These are phyloP conservation scores for Jordanella pulchra DNA, from an alignment of 2,797 vertebrate genomes.

Conservation along the genomic window DNA sequence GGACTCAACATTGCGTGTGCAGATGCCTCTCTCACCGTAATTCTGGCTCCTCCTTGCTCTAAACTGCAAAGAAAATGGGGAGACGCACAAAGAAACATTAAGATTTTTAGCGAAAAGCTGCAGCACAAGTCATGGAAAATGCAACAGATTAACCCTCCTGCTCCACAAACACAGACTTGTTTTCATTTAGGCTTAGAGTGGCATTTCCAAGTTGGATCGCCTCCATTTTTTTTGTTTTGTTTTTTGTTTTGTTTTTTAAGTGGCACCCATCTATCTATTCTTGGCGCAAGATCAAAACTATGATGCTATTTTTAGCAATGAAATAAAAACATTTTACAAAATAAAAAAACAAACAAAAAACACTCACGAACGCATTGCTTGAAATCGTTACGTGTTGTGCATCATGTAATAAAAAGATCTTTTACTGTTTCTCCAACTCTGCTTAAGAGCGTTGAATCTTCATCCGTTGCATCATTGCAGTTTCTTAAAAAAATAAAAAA, in stretches of 20 bases:
- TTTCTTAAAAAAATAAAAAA: slow-evolving; percentile 48
- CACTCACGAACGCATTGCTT: slow-evolving; percentile 91
- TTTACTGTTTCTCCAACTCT: slow-evolving; percentile 80
- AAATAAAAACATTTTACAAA: slow-evolving; percentile 63
- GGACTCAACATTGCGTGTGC: slow-evolving; percentile 56
- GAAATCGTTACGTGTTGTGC: slow-evolving; percentile 88
- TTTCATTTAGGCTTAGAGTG: slow-evolving; percentile 81
- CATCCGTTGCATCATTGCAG: slow-evolving; percentile 85
- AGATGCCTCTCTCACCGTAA: slow-evolving; percentile 75
- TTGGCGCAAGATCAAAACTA: slow-evolving; percentile 96
- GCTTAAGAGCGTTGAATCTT: slow-evolving; percentile 78
- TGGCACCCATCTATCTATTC: slow-evolving; percentile 98
- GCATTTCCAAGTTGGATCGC: slow-evolving; percentile 91
- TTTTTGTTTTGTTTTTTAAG: slow-evolving; percentile 79
- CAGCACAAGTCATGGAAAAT: slow-evolving; percentile 58
- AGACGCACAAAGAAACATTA: slow-evolving; percentile 43
- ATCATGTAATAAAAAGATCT: slow-evolving; percentile 85
- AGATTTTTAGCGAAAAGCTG: slow-evolving; percentile 56
- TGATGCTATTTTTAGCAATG: slow-evolving; percentile 98
- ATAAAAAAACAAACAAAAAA: slow-evolving; percentile 82
- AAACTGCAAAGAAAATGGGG: slow-evolving; percentile 55
- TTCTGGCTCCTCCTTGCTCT: slow-evolving; percentile 55
- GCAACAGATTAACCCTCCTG: slow-evolving; percentile 73
- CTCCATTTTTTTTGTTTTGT: slow-evolving; percentile 75
- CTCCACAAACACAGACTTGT: slow-evolving; percentile 72